Evolutionary conservation across 1,140 invertebrate genomes (phyloP).

Genomic region (Bombyx mandarina): DNA sequence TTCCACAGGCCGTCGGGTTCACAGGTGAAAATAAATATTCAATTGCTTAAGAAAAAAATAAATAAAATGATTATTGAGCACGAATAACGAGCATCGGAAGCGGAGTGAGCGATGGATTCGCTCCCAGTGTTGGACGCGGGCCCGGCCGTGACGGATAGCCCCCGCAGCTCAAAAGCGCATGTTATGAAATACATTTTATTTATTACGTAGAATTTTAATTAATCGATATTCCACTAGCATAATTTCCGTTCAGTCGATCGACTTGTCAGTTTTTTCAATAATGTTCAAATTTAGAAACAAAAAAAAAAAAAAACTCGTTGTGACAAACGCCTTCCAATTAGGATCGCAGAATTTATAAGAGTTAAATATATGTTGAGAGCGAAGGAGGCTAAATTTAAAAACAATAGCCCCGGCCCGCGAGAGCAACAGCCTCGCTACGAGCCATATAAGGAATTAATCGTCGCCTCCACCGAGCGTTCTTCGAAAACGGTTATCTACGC

Average conservation of each 20-base stretch:
- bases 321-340: slow-evolving; percentile 11
- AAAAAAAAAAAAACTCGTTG: slow-evolving; percentile 7
- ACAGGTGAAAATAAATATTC: slow-evolving; percentile 16
- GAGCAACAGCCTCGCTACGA: slow-evolving; percentile 9
- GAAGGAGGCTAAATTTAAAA: slow-evolving; percentile 15
- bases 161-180: too few species aligned
- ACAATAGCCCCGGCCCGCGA: slow-evolving; percentile 12
- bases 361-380: slow-evolving; percentile 11
- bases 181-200: too few species aligned
- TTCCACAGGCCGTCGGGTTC: slow-evolving; percentile 1
- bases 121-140: slow-evolving; percentile 6
- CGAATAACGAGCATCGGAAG: slow-evolving; percentile 9
- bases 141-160: too few species aligned
- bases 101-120: slow-evolving; percentile 17
- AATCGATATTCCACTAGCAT: too few species aligned
- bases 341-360: slow-evolving; percentile 11
- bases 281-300: not conserved
- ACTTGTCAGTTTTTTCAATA: too few species aligned
- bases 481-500: slow-evolving; percentile 4
- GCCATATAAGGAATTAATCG: slow-evolving; percentile 17
- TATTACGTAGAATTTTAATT: too few species aligned
- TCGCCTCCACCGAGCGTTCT: slow-evolving; percentile 12
- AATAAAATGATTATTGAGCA: too few species aligned
- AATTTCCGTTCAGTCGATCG: too few species aligned
- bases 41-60: too few species aligned